Conservation (phyloP, 2,113 vertebrate genomes). For the Mus pahari region DNA sequence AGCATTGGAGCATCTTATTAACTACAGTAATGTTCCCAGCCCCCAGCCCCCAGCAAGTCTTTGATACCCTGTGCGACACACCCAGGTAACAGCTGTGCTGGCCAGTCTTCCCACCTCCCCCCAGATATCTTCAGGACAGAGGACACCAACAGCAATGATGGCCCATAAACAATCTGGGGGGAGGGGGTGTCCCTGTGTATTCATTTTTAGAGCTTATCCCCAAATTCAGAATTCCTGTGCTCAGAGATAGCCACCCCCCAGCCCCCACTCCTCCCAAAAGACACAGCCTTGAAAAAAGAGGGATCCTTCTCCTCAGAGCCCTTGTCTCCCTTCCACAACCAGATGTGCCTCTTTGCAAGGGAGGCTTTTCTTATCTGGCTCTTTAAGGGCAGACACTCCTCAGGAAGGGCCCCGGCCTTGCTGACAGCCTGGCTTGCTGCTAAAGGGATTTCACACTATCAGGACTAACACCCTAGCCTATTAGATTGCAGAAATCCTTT, state of each 20-base stretch:
- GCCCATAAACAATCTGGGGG: not conserved
- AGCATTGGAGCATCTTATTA: not conserved
- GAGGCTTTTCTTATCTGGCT: slow-evolving; percentile 55
- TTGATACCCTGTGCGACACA: not conserved
- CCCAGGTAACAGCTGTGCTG: not conserved
- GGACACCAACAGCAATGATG: not conserved
- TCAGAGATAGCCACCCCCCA: not conserved
- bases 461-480: slow-evolving; percentile 57
- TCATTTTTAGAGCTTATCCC: not conserved
- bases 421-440: slow-evolving; percentile 38
- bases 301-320: not conserved
- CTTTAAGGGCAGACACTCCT: slow-evolving; percentile 58
- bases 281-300: slow-evolving; percentile 37
- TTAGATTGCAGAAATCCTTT: slow-evolving; percentile 65
- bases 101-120: not conserved
- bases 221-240: not conserved
- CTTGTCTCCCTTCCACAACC: slow-evolving; percentile 35
- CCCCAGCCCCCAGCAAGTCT: not conserved
- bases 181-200: not conserved
- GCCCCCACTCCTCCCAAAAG: not conserved
- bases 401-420: slow-evolving; percentile 32
- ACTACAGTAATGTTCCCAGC: not conserved
- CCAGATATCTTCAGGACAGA: not conserved
- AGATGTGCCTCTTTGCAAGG: slow-evolving; percentile 58
- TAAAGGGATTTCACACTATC: slow-evolving; percentile 69